Evolutionary conservation across 2,797 vertebrate genomes (phyloP).

Genomic region (Apogon talboti): DNA sequence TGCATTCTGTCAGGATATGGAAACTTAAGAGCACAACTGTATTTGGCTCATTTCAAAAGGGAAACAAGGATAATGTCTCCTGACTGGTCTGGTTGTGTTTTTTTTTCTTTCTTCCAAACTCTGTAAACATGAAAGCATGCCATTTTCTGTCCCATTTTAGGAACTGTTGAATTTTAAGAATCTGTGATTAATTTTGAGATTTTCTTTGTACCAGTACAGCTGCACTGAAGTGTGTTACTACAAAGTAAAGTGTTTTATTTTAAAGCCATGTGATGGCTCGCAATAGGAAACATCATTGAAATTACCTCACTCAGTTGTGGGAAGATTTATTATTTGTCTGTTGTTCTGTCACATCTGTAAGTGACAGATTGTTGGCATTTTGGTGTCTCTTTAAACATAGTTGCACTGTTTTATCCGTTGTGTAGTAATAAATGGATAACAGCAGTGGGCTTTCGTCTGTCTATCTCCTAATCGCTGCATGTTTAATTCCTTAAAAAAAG

Average conservation of each 20-base stretch:
- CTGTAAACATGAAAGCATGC: slow-evolving; percentile 21
- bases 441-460: slow-evolving; percentile 14
- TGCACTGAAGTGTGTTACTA: slow-evolving; percentile 49
- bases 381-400: slow-evolving; percentile 55
- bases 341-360: slow-evolving; percentile 16
- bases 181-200: slow-evolving; percentile 16
- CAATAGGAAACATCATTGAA: slow-evolving; percentile 10
- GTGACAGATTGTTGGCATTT: slow-evolving; percentile 7
- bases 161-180: slow-evolving; percentile 34
- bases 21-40: no score
- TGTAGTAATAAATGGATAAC: slow-evolving; percentile 68
- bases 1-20: no score
- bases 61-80: slow-evolving; percentile 23
- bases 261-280: slow-evolving; percentile 20
- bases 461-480: accelerated
- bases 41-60: slow-evolving; percentile 33
- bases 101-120: slow-evolving; percentile 2
- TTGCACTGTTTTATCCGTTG: slow-evolving; percentile 57
- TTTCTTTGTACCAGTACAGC: slow-evolving; percentile 32
- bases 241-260: slow-evolving; percentile 19
- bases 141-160: slow-evolving; percentile 39
- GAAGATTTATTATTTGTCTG: slow-evolving; percentile 19
- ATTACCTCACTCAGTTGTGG: slow-evolving; percentile 12
- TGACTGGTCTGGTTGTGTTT: neutral
- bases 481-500: neutral